A percentile compares a stretch with the other conserved stretches of the same genome.
Conservation (phyloP, 2,113 vertebrate species). For the Elanoides forficatus region DNA sequence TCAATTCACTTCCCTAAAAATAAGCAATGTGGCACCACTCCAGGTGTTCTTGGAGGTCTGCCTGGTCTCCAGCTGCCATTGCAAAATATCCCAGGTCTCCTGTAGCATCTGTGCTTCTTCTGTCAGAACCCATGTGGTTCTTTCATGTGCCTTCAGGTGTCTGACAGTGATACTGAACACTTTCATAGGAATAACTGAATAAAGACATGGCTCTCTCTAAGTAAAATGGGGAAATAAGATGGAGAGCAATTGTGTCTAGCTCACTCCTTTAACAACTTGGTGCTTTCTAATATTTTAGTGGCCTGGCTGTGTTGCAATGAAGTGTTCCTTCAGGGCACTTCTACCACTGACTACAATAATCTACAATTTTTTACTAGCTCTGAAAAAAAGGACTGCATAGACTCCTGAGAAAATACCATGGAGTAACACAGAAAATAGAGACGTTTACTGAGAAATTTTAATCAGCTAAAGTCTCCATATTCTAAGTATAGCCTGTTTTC, state of each 20-base stretch:
- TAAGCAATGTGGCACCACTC: neutral
- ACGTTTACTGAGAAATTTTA: neutral
- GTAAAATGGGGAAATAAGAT: neutral
- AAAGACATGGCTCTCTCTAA: neutral
- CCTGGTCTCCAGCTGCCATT: neutral
- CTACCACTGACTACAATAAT: neutral
- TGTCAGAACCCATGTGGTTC: neutral
- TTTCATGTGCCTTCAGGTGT: neutral
- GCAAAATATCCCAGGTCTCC: neutral
- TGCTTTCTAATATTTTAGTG: neutral
- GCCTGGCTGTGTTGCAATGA: neutral
- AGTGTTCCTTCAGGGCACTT: neutral
- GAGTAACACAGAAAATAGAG: neutral
- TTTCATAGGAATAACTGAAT: neutral
- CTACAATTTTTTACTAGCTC: neutral
- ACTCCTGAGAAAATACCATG: neutral
- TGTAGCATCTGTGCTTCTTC: neutral
- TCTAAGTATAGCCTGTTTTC: neutral
- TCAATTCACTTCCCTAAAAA: neutral
- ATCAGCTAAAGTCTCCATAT: neutral
- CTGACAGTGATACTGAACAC: neutral
- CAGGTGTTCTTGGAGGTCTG: neutral
- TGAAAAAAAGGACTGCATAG: neutral
- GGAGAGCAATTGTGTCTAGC: neutral
- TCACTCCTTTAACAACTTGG: neutral